phyloP scores from a whole-genome alignment of 2,797 vertebrate species.

The Scolopax bukidnonensis region DNA sequence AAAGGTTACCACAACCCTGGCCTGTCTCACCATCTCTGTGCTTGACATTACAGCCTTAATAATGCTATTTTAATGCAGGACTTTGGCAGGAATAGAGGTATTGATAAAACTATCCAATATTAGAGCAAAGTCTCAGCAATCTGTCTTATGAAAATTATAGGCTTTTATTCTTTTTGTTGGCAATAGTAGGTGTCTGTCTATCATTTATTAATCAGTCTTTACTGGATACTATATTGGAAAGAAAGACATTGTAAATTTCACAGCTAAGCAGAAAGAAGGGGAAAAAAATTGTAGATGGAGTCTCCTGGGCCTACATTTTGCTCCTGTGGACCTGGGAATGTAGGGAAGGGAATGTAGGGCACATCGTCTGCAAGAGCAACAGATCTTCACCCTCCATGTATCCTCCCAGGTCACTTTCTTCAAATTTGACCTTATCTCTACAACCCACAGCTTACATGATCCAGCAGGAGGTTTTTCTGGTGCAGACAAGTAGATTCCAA shows the following conservation, averaged over 20 bases:
- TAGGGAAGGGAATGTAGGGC: not conserved
- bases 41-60: not conserved
- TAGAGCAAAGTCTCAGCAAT: not conserved
- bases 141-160: not conserved
- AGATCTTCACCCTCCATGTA: not conserved
- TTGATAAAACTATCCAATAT: not conserved
- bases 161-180: not conserved
- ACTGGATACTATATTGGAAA: not conserved
- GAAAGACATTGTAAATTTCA: not conserved
- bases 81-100: not conserved
- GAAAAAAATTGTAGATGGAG: not conserved
- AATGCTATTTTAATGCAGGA: not conserved
- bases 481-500: not conserved
- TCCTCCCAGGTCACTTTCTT: not conserved
- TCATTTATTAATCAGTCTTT: not conserved
- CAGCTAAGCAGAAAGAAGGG: not conserved
- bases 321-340: not conserved
- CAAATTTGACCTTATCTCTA: not conserved
- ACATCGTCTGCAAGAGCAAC: not conserved
- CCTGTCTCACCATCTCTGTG: not conserved
- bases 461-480: fast-evolving
- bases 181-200: not conserved
- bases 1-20: not conserved
- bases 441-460: not conserved
- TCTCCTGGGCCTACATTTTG: not conserved